These are phyloP conservation scores for Poicephalus gulielmi DNA, from an alignment of 2,113 vertebrate species.

Conservation along the genomic window DNA sequence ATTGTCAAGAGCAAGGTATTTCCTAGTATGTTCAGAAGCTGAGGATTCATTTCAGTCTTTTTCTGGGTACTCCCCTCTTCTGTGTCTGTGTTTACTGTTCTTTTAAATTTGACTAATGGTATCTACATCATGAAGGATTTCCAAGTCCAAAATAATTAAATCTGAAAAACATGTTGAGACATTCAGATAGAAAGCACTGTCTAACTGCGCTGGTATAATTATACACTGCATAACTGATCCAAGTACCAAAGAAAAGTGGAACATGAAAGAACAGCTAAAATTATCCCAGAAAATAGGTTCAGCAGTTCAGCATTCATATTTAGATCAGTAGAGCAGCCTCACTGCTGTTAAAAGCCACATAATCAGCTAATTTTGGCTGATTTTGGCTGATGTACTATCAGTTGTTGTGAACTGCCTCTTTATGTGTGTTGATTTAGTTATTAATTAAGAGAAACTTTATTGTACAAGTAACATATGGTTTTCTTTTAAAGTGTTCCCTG, in stretches of 20 bases:
- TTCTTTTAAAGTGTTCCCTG: neutral
- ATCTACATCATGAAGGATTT: constrained; percentile 45
- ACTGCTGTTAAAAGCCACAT: neutral
- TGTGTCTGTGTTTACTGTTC: neutral
- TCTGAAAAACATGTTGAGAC: constrained; percentile 17
- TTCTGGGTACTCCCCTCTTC: neutral
- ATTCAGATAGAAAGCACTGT: constrained; percentile 18
- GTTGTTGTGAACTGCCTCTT: constrained; percentile 20
- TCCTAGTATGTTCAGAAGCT: neutral
- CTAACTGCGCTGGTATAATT: constrained; percentile 39
- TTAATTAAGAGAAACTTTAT: constrained; percentile 13
- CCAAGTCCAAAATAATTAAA: constrained; percentile 40
- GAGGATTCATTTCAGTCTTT: neutral
- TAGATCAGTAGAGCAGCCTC: constrained; percentile 63
- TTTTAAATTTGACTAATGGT: neutral
- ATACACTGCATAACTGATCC: constrained; percentile 32
- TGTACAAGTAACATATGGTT: neutral
- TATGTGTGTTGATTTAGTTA: constrained; percentile 30
- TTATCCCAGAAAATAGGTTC: constrained; percentile 58
- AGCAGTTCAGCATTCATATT: constrained; percentile 52
- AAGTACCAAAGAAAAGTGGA: constrained; percentile 44
- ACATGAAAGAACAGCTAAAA: constrained; percentile 52
- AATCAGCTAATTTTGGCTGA: constrained; percentile 42
- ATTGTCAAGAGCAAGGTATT: neutral
- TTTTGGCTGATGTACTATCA: constrained; percentile 9